Conservation (phyloP, 1,140 invertebrate genomes). For the Arctopsyche grandis region DNA sequence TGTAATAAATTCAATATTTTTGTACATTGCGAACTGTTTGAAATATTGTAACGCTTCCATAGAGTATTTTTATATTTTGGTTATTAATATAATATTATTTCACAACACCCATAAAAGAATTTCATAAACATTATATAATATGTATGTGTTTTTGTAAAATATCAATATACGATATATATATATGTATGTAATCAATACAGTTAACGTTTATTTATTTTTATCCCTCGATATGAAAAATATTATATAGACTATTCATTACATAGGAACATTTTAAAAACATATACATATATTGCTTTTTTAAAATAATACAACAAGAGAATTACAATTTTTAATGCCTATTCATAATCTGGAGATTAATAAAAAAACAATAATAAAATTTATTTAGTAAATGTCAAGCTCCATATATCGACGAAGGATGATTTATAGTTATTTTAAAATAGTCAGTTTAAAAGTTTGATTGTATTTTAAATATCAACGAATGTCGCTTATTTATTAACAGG, state of each 20-base stretch:
- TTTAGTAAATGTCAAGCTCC: neutral
- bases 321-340: neutral
- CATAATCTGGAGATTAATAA: neutral
- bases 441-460: conserved; percentile 17
- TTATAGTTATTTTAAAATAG: neutral
- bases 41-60: conserved; percentile 2
- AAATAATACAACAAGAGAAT: neutral
- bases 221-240: conserved; percentile 23
- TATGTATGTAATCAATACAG: conserved; percentile 1
- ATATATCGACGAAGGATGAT: neutral
- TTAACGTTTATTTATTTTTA: neutral
- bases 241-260: conserved; percentile 15
- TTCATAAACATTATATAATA: neutral
- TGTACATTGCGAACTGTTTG: neutral
- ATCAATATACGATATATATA: neutral
- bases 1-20: neutral
- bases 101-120: conserved; percentile 17
- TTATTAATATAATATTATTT: conserved; percentile 12
- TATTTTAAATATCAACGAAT: conserved; percentile 7
- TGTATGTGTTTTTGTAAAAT: conserved; percentile 2
- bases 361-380: no score
- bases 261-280: conserved; percentile 26
- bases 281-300: conserved; percentile 17
- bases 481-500: neutral
- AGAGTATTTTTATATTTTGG: conserved; percentile 2